Evolutionary conservation across 30 jellyfish, hydroid and myxozoan species (phyloP).

Genomic region (Mastigias papua): DNA sequence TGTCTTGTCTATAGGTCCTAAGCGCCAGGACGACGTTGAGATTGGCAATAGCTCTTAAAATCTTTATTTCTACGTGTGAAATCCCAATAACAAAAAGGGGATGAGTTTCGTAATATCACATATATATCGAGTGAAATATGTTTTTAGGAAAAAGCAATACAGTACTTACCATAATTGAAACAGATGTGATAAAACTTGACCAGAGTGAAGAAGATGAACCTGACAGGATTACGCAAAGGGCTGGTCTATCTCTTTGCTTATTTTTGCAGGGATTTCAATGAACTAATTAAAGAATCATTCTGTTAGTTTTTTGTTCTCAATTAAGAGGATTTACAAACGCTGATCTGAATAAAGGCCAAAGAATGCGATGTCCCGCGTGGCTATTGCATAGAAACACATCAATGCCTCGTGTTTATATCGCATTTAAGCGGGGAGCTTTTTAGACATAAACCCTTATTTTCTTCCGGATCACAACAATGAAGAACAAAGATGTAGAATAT

Average conservation of each 20-base stretch:
- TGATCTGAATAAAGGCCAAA: conserved; percentile 35
- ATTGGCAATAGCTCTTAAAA: neutral
- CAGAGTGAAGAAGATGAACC: conserved; percentile 13
- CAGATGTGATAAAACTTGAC: conserved; percentile 30
- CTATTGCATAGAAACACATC: neutral
- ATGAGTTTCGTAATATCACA: neutral
- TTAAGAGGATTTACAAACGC: conserved; percentile 41
- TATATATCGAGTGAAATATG: neutral
- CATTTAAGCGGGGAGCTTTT: neutral
- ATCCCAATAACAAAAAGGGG: neutral
- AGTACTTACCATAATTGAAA: conserved; percentile 44
- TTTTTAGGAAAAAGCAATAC: neutral
- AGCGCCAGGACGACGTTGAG: neutral
- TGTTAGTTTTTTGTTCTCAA: conserved; percentile 64
- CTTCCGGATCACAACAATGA: neutral
- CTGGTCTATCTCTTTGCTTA: conserved; percentile 44
- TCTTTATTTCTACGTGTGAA: neutral
- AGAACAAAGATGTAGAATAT: neutral
- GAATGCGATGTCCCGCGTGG: conserved; percentile 59
- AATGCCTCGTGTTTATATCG: neutral
- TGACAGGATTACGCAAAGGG: conserved; percentile 25
- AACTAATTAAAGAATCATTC: conserved; percentile 54
- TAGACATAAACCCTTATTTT: neutral
- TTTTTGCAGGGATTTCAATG: conserved; percentile 31
- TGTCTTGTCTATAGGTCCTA: neutral